A percentile compares a stretch with the other conserved stretches of the same genome.
Conservation (phyloP, 2,797 vertebrate species). For the Lutjanus campechanus region DNA sequence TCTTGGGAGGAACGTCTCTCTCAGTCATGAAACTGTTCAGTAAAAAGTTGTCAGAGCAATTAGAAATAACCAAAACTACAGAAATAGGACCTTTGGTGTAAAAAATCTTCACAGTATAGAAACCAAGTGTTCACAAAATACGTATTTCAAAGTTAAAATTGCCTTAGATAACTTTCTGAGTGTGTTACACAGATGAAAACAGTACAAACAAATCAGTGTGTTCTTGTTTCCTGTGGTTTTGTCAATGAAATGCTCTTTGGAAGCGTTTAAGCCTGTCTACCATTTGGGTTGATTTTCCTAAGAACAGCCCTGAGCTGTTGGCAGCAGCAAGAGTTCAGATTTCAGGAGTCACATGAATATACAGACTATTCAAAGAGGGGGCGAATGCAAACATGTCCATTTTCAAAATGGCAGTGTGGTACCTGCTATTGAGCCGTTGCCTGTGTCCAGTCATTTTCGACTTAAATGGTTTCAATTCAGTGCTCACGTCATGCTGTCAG, state of each 20-base stretch:
- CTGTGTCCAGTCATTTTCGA: constrained; percentile 79
- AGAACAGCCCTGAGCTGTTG: constrained; percentile 39
- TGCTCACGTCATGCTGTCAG: constrained; percentile 78
- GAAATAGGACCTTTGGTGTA: neutral
- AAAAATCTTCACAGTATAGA: neutral
- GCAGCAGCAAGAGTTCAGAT: constrained; percentile 50
- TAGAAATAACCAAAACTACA: neutral
- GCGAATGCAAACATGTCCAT: constrained; percentile 60
- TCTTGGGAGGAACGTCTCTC: neutral
- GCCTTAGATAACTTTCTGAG: neutral
- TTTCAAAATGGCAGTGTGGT: constrained; percentile 69
- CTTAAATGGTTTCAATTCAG: constrained; percentile 86
- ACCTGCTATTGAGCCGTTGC: constrained; percentile 69
- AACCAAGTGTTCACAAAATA: neutral
- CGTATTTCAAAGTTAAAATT: constrained; percentile 26
- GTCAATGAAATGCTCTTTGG: constrained; percentile 37
- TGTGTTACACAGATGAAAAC: constrained; percentile 33
- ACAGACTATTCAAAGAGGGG: constrained; percentile 53
- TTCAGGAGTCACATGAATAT: constrained; percentile 63
- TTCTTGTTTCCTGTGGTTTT: constrained; percentile 38
- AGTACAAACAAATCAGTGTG: constrained; percentile 37
- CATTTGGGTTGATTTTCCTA: constrained; percentile 52
- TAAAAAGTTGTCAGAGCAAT: neutral
- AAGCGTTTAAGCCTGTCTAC: constrained; percentile 41
- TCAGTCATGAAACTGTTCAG: neutral